Percentiles rank a stretch among this genome's conserved stretches.
Evolutionary conservation across 2,888 invertebrate species (phyloP).

Genomic region (Rhagium mordax): DNA sequence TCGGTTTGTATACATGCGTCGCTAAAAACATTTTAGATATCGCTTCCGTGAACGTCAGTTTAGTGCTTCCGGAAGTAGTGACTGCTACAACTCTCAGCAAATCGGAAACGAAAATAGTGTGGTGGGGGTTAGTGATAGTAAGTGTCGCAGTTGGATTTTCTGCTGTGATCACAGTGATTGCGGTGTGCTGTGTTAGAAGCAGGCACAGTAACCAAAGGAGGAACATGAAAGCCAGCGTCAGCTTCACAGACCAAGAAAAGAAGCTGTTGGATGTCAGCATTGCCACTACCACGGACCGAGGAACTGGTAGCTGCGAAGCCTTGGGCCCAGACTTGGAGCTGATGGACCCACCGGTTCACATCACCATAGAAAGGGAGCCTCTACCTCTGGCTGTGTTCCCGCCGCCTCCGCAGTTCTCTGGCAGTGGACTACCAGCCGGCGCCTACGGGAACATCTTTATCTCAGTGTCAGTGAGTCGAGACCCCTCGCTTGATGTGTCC

Average conservation of each 20-base stretch:
- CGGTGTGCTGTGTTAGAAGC: slow-evolving; percentile 73
- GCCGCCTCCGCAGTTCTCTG: slow-evolving; percentile 77
- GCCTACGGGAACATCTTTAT: slow-evolving; percentile 87
- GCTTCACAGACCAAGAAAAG: slow-evolving; percentile 91
- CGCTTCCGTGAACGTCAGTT: slow-evolving; percentile 76
- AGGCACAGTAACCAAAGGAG: slow-evolving; percentile 75
- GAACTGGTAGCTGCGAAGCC: slow-evolving; percentile 72
- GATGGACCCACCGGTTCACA: slow-evolving; percentile 70
- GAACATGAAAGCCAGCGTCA: slow-evolving; percentile 84
- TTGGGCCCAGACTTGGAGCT: slow-evolving; percentile 75
- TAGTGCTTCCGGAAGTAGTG: slow-evolving; percentile 79
- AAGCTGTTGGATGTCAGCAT: slow-evolving; percentile 87
- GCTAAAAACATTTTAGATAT: slow-evolving; percentile 80
- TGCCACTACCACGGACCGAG: slow-evolving; percentile 78
- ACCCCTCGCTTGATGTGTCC: slow-evolving; percentile 77
- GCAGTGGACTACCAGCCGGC: slow-evolving; percentile 71
- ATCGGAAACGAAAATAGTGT: slow-evolving; percentile 81
- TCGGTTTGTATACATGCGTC: slow-evolving; percentile 88
- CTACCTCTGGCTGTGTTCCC: slow-evolving; percentile 68
- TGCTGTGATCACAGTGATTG: slow-evolving; percentile 76
- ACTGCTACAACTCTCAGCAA: slow-evolving; percentile 85
- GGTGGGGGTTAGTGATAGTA: slow-evolving; percentile 81
- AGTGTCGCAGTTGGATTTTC: slow-evolving; percentile 79
- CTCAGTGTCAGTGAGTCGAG: slow-evolving; percentile 85
- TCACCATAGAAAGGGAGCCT: slow-evolving; percentile 72